Evolutionary conservation across 2,113 vertebrate species (phyloP), one percentile per base, ranked within the genome.

Genomic region (Cichladusa arquata): DNA sequence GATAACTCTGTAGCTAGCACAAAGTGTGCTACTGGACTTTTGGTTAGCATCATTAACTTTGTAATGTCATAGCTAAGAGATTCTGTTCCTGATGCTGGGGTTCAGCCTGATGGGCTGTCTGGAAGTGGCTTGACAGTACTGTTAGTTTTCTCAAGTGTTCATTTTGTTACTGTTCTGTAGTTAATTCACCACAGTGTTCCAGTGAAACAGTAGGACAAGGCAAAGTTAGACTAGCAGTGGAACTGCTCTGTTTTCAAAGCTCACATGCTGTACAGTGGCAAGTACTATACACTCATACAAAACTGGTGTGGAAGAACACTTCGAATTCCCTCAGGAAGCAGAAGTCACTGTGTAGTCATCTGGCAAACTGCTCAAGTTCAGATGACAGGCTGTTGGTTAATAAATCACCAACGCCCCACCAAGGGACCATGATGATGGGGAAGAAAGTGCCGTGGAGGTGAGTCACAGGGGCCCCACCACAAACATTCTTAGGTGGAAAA

Each of bases 391-490:
- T 14, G 11, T 61, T 48, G 57, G 34, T 60, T 86, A 86, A 76
- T 97, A 92, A 97, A 84, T 97, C 94, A 96, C 85, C 80, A 53
- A 2, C 8, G 6, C 53, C 88, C 74, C 74, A 78, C 85, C 91
- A 71, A 78, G 86, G 85, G 94, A 93, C 93, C 20, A 2, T 4
- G 57, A 26, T 54, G 79, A 83, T 85, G 79, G 20, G 51, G 90
- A 86, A 83, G 74, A 80, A 90, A 90, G 67, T 40, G 3, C 6
- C 15, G 19, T 88, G 60, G 77, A 94, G 60, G 77, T 97, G 96
- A 95, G 79, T 97, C 95, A 97, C 80, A 80, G 9, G 60, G 44
- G 86, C 91, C 82, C 89, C 86, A 91, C 93, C 93, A 93, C 88
- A 95, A 77, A 83, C 29, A 10, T 4, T 94, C 76, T 89, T 80